Percentiles rank a stretch among this genome's conserved stretches.
Conservation (phyloP, 2,797 vertebrate species). For the Etheostoma perlongum region DNA sequence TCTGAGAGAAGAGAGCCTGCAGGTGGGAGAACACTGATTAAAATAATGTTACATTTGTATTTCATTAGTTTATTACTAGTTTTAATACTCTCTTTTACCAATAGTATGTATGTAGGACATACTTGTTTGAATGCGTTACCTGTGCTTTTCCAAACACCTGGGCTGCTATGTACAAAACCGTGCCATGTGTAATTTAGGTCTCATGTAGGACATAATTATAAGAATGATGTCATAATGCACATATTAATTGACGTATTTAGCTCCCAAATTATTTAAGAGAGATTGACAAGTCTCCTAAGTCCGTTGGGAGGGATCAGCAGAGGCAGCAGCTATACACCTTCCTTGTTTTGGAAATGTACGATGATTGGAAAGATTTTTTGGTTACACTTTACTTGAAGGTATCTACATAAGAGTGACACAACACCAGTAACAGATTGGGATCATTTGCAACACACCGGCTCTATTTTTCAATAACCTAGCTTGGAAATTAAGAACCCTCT, state of each 20-base stretch:
- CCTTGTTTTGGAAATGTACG: background rate
- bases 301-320: too few species aligned
- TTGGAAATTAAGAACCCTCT: too few species aligned
- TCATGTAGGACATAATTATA: background rate
- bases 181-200: background rate
- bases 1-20: constrained; percentile 84
- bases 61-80: background rate
- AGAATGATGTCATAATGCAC: background rate
- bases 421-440: too few species aligned
- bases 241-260: too few species aligned
- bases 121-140: background rate
- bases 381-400: too few species aligned
- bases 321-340: too few species aligned
- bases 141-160: background rate
- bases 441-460: too few species aligned
- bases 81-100: background rate
- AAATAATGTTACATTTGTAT: background rate
- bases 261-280: background rate
- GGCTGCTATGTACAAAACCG: background rate
- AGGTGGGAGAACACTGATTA: constrained; percentile 75
- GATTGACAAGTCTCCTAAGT: background rate
- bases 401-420: too few species aligned
- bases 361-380: background rate
- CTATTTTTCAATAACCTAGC: too few species aligned
- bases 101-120: too few species aligned